These are phyloP conservation scores for Notocelia uddmanniana DNA, from an alignment of 2,888 invertebrate species.

Conservation along the genomic window DNA sequence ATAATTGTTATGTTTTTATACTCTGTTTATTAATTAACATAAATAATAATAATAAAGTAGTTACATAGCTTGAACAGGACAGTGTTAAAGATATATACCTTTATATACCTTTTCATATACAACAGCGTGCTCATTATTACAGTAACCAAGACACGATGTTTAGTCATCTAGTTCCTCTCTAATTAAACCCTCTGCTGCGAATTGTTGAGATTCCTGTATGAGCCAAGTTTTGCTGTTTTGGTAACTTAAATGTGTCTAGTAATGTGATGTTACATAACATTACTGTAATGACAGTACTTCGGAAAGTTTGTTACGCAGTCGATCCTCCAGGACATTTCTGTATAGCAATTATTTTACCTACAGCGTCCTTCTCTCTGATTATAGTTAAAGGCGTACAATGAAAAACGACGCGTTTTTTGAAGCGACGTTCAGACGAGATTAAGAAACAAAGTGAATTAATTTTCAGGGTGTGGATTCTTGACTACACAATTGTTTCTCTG, in stretches of 20 bases:
- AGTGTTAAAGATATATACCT: too few relatives aligned
- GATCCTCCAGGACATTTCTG: not conserved
- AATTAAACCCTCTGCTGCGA: not conserved
- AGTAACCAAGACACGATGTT: not conserved
- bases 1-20: too few relatives aligned
- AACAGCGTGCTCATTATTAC: too few relatives aligned
- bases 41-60: too few relatives aligned
- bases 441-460: too few relatives aligned
- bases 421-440: too few relatives aligned
- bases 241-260: not conserved
- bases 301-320: not conserved
- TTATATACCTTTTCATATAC: not conserved
- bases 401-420: too few relatives aligned
- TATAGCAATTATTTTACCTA: not conserved
- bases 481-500: too few relatives aligned
- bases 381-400: too few relatives aligned
- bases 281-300: not conserved
- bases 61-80: too few relatives aligned
- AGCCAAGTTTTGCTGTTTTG: not conserved
- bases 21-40: too few relatives aligned
- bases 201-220: constrained; percentile 2
- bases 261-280: not conserved
- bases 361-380: not conserved
- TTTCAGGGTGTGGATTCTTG: too few relatives aligned
- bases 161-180: not conserved